Evolutionary conservation across 2,113 vertebrate genomes (phyloP).

Genomic region (Chrysemys picta): DNA sequence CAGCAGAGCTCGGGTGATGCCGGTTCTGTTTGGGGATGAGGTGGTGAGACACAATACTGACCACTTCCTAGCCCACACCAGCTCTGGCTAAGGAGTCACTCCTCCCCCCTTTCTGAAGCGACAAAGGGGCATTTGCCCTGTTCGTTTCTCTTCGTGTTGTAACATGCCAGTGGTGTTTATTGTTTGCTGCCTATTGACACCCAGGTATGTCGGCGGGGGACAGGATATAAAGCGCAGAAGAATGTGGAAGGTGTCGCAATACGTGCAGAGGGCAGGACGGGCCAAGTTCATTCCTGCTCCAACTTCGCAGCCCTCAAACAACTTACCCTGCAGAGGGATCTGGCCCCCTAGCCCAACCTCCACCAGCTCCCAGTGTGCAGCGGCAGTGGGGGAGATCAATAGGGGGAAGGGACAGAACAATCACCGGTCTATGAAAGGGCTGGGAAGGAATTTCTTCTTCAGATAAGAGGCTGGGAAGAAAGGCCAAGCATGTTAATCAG

Average conservation of each 20-base stretch:
- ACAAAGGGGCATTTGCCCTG: background rate
- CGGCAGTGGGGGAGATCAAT: background rate
- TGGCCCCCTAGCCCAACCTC: background rate
- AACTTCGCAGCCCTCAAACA: background rate
- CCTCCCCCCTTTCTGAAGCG: background rate
- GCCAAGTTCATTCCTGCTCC: background rate
- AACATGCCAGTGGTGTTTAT: background rate
- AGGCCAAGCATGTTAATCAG: background rate
- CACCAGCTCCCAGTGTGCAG: fast-evolving
- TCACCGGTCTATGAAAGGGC: background rate
- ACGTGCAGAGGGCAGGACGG: background rate
- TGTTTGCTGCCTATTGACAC: fast-evolving
- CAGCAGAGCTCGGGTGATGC: background rate
- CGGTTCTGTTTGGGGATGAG: background rate
- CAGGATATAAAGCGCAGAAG: fast-evolving
- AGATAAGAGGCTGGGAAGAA: background rate
- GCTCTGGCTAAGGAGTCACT: background rate
- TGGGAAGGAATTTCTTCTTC: background rate
- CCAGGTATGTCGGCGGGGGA: background rate
- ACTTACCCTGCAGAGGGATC: background rate
- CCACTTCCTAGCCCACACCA: background rate
- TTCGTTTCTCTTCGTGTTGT: background rate
- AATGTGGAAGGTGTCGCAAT: fast-evolving
- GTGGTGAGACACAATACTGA: background rate
- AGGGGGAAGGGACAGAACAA: background rate